Percentiles rank a stretch among this genome's conserved stretches.
Evolutionary conservation across 2,797 vertebrate species (phyloP).

Genomic region (Denticeps clupeoides): DNA sequence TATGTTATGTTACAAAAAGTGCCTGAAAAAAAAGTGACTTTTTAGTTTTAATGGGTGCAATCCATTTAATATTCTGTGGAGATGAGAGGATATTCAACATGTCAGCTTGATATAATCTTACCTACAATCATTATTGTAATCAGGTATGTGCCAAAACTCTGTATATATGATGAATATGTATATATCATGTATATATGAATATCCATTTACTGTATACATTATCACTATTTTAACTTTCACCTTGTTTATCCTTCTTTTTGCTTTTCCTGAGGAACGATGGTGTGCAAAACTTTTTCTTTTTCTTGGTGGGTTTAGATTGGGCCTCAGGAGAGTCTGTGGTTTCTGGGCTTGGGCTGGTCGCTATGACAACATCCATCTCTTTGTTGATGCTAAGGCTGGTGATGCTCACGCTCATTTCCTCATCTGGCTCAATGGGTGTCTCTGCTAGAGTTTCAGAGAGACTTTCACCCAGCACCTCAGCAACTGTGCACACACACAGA

Average conservation of each 20-base stretch:
- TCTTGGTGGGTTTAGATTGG: conserved; percentile 84
- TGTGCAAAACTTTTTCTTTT: conserved; percentile 94
- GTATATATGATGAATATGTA: too few relatives aligned
- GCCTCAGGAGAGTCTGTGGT: conserved; percentile 45
- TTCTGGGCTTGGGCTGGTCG: neutral
- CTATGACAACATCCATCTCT: conserved; percentile 74
- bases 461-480: neutral
- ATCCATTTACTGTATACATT: conserved; percentile 4
- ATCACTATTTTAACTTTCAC: conserved; percentile 42
- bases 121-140: too few relatives aligned
- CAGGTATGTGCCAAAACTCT: too few relatives aligned
- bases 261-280: conserved; percentile 90
- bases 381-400: conserved; percentile 78
- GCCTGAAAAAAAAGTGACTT: too few relatives aligned
- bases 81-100: too few relatives aligned
- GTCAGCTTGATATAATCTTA: too few relatives aligned
- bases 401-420: conserved; percentile 73
- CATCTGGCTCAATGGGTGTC: conserved; percentile 20
- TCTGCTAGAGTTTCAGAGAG: neutral
- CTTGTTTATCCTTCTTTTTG: conserved; percentile 89
- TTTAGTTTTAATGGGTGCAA: too few relatives aligned
- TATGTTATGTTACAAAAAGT: too few relatives aligned
- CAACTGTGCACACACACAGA: too few relatives aligned
- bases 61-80: too few relatives aligned
- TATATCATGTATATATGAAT: too few relatives aligned